Base-by-base conservation (phyloP, 35 echinoderm and acorn worm species). In the Diadema setosum region DNA sequence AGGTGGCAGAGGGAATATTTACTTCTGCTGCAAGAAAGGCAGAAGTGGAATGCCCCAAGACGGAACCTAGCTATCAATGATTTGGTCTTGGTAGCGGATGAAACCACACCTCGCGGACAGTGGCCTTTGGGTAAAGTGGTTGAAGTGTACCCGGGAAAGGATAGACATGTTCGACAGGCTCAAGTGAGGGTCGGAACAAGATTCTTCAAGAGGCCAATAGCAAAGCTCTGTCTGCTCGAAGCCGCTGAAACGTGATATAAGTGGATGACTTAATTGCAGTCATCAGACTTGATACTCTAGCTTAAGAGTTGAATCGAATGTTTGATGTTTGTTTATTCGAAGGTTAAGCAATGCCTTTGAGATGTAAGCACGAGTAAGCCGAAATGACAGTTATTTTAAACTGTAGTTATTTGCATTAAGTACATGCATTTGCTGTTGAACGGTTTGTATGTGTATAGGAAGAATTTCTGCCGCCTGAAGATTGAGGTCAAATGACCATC, bases 221-320 rank as follows among this genome's bases (percentile, higher is more conserved):
- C 64, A 8, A 95, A 97, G 41, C 35, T 97, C 20, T 89, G 86
- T 59, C 52, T 85, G 24, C 37, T 97, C 42, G 93, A 95, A 67
- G 61, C 49, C 14, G 49, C 21, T 55, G 49, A 55, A 2, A 55
- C n/a, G n/a, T n/a, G n/a, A n/a, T n/a, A n/a, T n/a, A n/a, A n/a
- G n/a, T n/a, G n/a, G n/a, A n/a, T n/a, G n/a, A n/a, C n/a, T n/a
- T n/a, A n/a, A n/a, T n/a, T n/a, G n/a, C n/a, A n/a, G n/a, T n/a
- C n/a, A n/a, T n/a, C n/a, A n/a, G n/a, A n/a, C n/a, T n/a, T n/a
- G n/a, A n/a, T n/a, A n/a, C n/a, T n/a, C n/a, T n/a, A n/a, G n/a
- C n/a, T n/a, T n/a, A n/a, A n/a, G n/a, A n/a, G n/a, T n/a, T n/a
- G n/a, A n/a, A n/a, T n/a, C n/a, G n/a, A n/a, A n/a, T n/a, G n/a